Base-by-base conservation (phyloP, 1,140 invertebrate genomes). In the Drosophila nannoptera region DNA sequence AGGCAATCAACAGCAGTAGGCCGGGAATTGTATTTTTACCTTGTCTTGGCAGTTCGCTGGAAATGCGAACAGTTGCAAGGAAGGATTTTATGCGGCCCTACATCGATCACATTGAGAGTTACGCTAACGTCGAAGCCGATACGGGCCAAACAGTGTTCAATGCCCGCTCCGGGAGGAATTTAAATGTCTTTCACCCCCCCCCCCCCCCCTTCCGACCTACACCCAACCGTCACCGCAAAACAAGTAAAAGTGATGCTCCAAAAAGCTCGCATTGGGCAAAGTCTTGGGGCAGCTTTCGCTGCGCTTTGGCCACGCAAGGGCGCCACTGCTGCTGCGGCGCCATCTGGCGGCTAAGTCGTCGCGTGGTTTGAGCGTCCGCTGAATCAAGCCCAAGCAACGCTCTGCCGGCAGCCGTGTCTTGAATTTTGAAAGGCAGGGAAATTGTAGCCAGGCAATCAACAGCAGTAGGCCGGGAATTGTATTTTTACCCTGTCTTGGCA, bases 151-250 rank as follows among this genome's bases (percentile, higher is more conserved):
- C 87, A 59, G 95, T 95, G 89, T 93, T 95, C 61, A 55, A 92
- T 75, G 93, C 93, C 65, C 82, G 91, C 46, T 89, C 91, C 69
- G 89, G 95, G 12, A 92, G n/a, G n/a, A n/a, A n/a, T n/a, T n/a
- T n/a, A n/a, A n/a, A n/a, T n/a, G n/a, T n/a, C n/a, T n/a, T n/a
- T n/a, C n/a, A n/a, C n/a, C n/a, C n/a, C n/a, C n/a, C n/a, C n/a
- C n/a, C n/a, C n/a, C n/a, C n/a, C n/a, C n/a, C n/a, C n/a, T n/a
- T n/a, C n/a, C n/a, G n/a, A n/a, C n/a, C n/a, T n/a, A n/a, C n/a
- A n/a, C n/a, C n/a, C n/a, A n/a, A n/a, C n/a, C n/a, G n/a, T n/a
- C n/a, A n/a, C n/a, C n/a, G n/a, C n/a, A n/a, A n/a, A n/a, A n/a
- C n/a, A n/a, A n/a, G n/a, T n/a, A n/a, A n/a, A n/a, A n/a, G n/a